Evolutionary conservation across 2,113 vertebrate genomes (phyloP).

Genomic region (Centrocercus urophasianus): DNA sequence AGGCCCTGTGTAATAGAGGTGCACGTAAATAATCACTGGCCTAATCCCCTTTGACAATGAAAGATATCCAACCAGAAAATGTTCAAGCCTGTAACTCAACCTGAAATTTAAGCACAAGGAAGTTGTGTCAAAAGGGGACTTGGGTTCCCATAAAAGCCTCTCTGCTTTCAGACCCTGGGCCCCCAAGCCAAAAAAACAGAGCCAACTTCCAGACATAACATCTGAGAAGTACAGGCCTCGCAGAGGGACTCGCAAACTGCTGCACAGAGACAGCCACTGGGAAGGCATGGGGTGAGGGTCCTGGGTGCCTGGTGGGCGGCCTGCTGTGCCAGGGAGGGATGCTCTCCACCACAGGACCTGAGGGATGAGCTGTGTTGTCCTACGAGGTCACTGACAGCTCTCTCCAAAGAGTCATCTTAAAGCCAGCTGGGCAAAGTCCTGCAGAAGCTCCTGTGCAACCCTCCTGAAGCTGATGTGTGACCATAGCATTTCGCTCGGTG

Average conservation of each 20-base stretch:
- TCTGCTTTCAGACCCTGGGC: constrained; percentile 56
- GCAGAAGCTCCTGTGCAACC: not conserved
- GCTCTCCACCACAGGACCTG: not conserved
- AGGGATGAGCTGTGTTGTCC: fast-evolving
- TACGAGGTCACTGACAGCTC: not conserved
- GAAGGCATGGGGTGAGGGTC: not conserved
- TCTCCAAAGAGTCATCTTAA: not conserved
- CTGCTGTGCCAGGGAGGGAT: not conserved
- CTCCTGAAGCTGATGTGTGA: not conserved
- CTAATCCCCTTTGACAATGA: constrained; percentile 73
- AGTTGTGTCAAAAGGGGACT: constrained; percentile 71
- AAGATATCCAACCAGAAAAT: constrained; percentile 49
- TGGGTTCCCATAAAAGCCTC: constrained; percentile 68
- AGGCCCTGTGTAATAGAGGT: constrained; percentile 60
- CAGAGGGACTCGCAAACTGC: constrained; percentile 9
- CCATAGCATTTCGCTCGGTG: not conserved
- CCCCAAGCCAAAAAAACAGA: constrained; percentile 60
- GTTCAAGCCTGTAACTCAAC: constrained; percentile 45
- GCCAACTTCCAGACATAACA: constrained; percentile 71
- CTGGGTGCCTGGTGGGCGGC: not conserved
- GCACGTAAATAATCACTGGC: constrained; percentile 67
- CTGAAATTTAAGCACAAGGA: constrained; percentile 70
- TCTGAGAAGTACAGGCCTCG: constrained; percentile 43
- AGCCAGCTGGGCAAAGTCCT: not conserved
- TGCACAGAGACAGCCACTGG: not conserved